Base-by-base conservation (phyloP, 2,113 vertebrate genomes). In the Callithrix jacchus region DNA sequence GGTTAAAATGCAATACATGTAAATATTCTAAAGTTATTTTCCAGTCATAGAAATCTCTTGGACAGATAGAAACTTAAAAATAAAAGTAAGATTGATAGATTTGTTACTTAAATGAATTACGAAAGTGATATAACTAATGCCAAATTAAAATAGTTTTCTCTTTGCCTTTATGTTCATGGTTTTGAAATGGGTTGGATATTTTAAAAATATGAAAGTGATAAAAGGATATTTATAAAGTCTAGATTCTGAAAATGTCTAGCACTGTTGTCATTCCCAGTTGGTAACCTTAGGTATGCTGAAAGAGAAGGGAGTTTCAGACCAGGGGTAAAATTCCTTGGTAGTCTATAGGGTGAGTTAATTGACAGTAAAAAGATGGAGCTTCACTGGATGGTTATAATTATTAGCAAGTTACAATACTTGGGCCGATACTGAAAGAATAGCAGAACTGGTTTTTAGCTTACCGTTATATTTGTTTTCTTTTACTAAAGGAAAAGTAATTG, bases 401-500 rank as follows among this genome's bases (percentile, higher is more conserved):
- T 97, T 94, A 66, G 25, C 32, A 95, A 54, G 30, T 83, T 18
- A 86, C 64, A 92, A 42, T 64, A 76, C 79, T 84, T 76, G 85
- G 49, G 14, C 10, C 58, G 27, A 9, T 91, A 2, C 70, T 87
- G 25, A 68, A 89, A 91, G 45, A 11, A 70, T 89, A 90, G 21
- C 18, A 87, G 45, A 83, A 54, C 56, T 90, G 14, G 5, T 80
- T 95, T 97, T 95, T 97, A 93, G 94, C 17, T 96, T 89, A 76
- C 1, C 56, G 12, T 37, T 58, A 56, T 45, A 23, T 95, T 92
- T 82, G 12, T 98, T 97, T 97, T 98, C 92, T 92, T 94, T 97
- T 96, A 93, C 98, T 98, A 97, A 98, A 99, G 99, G 99, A 97
- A 99, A 99, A 98, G 99, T 99, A 93, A 99, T 99, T 98, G 99